Evolutionary conservation across 1,140 invertebrate genomes (phyloP).

Genomic region (silkworm (Bombyx mori)): ASM3026992v2 NC_085115.1:8230501-8231000

Average conservation of each 20-base stretch:
- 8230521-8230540: slow-evolving; percentile 20
- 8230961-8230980: slow-evolving; percentile 64
- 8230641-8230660: slow-evolving; percentile 39
- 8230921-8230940: slow-evolving; percentile 55
- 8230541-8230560: slow-evolving; percentile 12
- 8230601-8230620: slow-evolving; percentile 63
- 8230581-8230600: slow-evolving; percentile 50
- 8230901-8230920: slow-evolving; percentile 60
- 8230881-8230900: slow-evolving; percentile 52
- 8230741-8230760: no score
- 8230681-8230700: no score
- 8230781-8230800: no score
- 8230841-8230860: slow-evolving; percentile 55
- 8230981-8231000: slow-evolving; percentile 60
- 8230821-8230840: no score
- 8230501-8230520: slow-evolving; percentile 42
- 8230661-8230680: no score
- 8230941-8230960: slow-evolving; percentile 59
- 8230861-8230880: slow-evolving; percentile 52
- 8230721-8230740: no score
- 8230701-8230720: no score
- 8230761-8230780: no score
- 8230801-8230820: no score
- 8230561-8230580: slow-evolving; percentile 35
- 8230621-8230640: slow-evolving; percentile 56